These are phyloP conservation scores for Rhea pennata DNA, from an alignment of 2,113 vertebrate genomes.

Conservation along the genomic window DNA sequence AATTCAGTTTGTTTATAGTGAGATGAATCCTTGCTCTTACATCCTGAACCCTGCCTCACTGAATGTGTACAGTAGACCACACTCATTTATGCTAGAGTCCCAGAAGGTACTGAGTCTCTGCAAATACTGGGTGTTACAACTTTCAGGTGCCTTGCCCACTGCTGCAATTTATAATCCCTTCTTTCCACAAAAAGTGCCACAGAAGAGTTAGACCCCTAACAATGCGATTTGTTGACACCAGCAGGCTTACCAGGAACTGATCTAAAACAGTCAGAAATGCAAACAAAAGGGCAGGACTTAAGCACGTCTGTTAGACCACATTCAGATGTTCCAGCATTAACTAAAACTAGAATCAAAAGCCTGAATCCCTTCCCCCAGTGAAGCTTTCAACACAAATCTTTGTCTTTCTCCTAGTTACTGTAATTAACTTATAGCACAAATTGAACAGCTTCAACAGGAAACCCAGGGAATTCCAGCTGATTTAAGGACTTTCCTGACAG, in stretches of 20 bases:
- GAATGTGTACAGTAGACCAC: accelerated
- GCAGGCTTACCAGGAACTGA: not conserved
- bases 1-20: not conserved
- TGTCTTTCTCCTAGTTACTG: not conserved
- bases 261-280: not conserved
- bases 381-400: not conserved
- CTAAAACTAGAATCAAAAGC: not conserved
- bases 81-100: not conserved
- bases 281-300: not conserved
- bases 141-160: not conserved
- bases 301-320: not conserved
- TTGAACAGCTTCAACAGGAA: not conserved
- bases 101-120: not conserved
- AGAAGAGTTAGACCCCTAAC: not conserved
- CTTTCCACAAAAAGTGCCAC: not conserved
- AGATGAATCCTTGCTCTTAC: not conserved
- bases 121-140: not conserved
- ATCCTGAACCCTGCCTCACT: not conserved
- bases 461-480: not conserved
- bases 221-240: not conserved
- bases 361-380: not conserved
- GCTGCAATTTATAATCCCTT: not conserved
- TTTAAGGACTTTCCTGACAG: not conserved
- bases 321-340: not conserved
- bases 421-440: not conserved